Conservation (phyloP, 2,113 vertebrate species). For the Indicator indicator region DNA sequence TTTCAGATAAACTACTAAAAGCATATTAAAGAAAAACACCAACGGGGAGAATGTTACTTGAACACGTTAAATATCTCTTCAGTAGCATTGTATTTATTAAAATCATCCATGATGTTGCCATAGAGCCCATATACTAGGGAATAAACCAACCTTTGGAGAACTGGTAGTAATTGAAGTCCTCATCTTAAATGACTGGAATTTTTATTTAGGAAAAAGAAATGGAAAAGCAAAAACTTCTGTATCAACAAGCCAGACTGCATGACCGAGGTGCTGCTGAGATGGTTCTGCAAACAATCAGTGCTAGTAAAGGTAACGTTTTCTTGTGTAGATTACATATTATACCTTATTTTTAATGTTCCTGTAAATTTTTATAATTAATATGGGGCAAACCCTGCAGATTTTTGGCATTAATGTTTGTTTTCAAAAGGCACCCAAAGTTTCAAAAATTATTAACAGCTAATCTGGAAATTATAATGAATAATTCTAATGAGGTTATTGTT, state of each 20-base stretch:
- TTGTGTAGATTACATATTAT: neutral
- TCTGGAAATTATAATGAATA: neutral
- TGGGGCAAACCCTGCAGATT: neutral
- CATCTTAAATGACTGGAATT: slow-evolving; percentile 75
- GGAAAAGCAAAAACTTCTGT: slow-evolving; percentile 97
- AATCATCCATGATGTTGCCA: slow-evolving; percentile 78
- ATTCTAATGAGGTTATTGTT: neutral
- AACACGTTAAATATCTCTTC: slow-evolving; percentile 61
- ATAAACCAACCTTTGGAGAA: slow-evolving; percentile 46
- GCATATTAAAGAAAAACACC: slow-evolving; percentile 60
- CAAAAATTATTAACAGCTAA: neutral
- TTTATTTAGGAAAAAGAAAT: slow-evolving; percentile 95
- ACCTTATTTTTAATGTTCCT: neutral
- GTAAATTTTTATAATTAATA: neutral
- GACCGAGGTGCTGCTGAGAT: slow-evolving; percentile 94
- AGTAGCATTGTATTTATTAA: slow-evolving; percentile 60
- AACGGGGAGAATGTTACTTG: slow-evolving; percentile 52
- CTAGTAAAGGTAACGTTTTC: slow-evolving; percentile 89
- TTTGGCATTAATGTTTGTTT: neutral
- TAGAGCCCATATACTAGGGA: slow-evolving; percentile 80
- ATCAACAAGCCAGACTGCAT: slow-evolving; percentile 94
- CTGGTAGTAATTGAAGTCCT: slow-evolving; percentile 1
- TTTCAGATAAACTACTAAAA: slow-evolving; percentile 71
- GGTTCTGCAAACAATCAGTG: slow-evolving; percentile 96
- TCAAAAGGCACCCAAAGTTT: neutral